Evolutionary conservation across 2,113 vertebrate species (phyloP).

Genomic region (Amazona guildingii): DNA sequence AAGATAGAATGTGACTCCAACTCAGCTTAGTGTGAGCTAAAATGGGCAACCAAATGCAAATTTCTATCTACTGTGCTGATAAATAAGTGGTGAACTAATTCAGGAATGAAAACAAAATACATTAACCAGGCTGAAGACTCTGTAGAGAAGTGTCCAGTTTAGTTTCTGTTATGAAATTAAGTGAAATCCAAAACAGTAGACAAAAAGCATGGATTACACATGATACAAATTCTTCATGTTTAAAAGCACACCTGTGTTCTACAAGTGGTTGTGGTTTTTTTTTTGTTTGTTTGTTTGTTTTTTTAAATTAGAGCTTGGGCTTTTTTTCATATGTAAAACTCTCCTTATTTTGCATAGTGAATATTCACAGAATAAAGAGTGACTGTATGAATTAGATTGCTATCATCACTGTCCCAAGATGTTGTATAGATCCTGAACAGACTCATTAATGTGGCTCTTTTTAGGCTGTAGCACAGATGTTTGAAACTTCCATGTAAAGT

Average conservation of each 20-base stretch:
- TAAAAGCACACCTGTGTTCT: not conserved
- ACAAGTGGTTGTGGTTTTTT: not conserved
- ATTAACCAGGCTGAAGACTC: not conserved
- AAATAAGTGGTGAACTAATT: not conserved
- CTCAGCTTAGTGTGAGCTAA: not conserved
- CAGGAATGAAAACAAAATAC: not conserved
- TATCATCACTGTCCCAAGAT: not conserved
- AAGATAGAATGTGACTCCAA: not conserved
- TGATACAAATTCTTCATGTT: not conserved
- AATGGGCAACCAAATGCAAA: not conserved
- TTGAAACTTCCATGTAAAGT: not conserved
- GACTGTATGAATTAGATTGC: not conserved
- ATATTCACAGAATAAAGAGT: not conserved
- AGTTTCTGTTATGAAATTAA: not conserved
- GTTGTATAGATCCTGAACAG: not conserved
- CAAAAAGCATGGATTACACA: not conserved
- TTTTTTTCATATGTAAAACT: not conserved
- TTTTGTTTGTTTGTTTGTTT: too few relatives aligned
- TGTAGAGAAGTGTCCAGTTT: not conserved
- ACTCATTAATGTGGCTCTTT: not conserved
- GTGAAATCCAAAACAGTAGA: not conserved
- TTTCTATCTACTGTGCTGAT: not conserved
- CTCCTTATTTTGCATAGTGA: not conserved
- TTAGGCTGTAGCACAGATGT: conserved; percentile 26
- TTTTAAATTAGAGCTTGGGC: not conserved